Conservation (phyloP, 2,888 invertebrate genomes). For the Papilio protenor region DNA sequence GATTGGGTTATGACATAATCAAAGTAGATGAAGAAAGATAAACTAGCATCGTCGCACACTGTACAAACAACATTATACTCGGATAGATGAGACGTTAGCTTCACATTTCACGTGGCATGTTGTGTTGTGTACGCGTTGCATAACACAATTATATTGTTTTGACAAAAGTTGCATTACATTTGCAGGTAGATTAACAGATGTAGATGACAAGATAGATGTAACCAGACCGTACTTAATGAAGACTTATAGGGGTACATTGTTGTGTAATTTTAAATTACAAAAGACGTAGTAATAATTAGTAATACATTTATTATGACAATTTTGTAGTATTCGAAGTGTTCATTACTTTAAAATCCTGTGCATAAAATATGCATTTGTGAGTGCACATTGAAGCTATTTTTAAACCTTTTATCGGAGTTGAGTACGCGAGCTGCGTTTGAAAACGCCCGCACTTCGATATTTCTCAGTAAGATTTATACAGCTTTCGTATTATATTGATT, state of each 20-base stretch:
- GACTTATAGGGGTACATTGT: no score
- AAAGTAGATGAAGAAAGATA: not conserved
- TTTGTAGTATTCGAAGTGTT: not conserved
- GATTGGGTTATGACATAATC: not conserved
- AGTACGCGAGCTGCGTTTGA: not conserved
- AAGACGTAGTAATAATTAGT: no score
- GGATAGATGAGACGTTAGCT: conserved; percentile 3
- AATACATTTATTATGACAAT: not conserved
- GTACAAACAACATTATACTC: not conserved
- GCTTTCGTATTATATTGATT: not conserved
- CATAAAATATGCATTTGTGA: not conserved
- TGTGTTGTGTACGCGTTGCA: not conserved
- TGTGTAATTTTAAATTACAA: no score
- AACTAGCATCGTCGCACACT: not conserved
- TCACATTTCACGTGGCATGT: conserved; percentile 3
- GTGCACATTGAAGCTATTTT: conserved; percentile 11
- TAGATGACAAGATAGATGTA: no score
- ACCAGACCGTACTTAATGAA: no score
- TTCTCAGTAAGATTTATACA: not conserved
- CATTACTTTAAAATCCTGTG: not conserved
- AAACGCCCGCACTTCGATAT: not conserved
- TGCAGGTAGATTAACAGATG: no score
- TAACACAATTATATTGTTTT: not conserved
- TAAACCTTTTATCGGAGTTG: conserved; percentile 12
- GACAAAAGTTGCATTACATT: not conserved